Conservation (phyloP, 2,888 invertebrate genomes). For the Calameuta pallipes region DNA sequence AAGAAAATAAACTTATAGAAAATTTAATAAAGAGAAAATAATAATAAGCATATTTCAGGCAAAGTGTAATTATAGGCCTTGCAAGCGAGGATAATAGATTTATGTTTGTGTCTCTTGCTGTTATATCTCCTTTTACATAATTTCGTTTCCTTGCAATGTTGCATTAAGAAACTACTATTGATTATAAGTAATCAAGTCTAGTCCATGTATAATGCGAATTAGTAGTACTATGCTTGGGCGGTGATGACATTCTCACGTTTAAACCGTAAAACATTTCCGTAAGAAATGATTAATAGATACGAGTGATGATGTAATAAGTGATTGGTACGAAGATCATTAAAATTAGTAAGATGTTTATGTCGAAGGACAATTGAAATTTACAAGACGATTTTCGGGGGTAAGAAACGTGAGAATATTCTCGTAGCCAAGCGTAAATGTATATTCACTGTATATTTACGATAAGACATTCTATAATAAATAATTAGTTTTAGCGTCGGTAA, state of each 20-base stretch:
- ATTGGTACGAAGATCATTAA: not conserved
- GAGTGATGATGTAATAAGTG: not conserved
- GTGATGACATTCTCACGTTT: constrained; percentile 53
- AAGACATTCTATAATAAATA: constrained; percentile 31
- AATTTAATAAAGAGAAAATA: not conserved
- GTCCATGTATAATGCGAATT: constrained; percentile 64
- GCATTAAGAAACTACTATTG: constrained; percentile 52
- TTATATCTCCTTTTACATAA: constrained; percentile 30
- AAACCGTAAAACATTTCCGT: constrained; percentile 6
- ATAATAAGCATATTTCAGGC: not conserved
- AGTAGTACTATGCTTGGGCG: constrained; percentile 58
- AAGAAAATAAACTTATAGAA: not conserved
- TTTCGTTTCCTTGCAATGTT: constrained; percentile 52
- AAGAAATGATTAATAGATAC: not conserved
- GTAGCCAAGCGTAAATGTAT: constrained; percentile 60
- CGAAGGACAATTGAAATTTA: not conserved
- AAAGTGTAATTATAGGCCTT: constrained; percentile 32
- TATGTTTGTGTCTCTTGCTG: constrained; percentile 27
- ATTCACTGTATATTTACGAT: constrained; percentile 61
- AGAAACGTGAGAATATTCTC: constrained; percentile 50
- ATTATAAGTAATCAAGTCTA: constrained; percentile 65
- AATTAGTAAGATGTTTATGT: not conserved
- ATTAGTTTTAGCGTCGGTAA: constrained; percentile 33
- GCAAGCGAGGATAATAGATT: constrained; percentile 37
- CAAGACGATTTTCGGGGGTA: not conserved